Evolutionary conservation across 2,113 vertebrate species (phyloP).

Genomic region (Leptosomus discolor): DNA sequence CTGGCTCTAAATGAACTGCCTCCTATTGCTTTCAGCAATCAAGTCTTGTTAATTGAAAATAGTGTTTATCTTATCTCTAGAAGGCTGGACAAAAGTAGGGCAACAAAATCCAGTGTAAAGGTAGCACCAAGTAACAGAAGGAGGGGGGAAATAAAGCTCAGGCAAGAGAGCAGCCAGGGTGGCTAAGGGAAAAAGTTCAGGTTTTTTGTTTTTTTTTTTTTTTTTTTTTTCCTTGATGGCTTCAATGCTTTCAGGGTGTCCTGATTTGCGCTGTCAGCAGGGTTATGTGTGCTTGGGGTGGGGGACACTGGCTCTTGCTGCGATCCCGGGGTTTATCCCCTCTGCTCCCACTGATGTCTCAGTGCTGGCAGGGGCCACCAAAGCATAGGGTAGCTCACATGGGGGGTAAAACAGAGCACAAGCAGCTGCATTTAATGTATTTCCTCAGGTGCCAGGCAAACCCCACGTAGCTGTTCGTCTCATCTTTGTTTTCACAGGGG

Average conservation of each 20-base stretch:
- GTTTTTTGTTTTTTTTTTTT: background rate
- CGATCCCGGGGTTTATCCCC: accelerated
- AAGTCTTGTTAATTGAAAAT: conserved; percentile 73
- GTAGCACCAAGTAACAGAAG: background rate
- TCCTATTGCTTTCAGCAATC: conserved; percentile 69
- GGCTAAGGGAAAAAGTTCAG: background rate
- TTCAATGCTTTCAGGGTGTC: background rate
- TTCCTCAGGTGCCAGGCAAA: accelerated
- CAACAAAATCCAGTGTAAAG: conserved; percentile 11
- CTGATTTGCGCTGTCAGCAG: background rate
- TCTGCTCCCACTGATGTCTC: accelerated
- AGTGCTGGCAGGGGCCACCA: background rate
- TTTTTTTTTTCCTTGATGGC: accelerated
- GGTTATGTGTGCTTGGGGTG: background rate
- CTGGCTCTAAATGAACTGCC: conserved; percentile 63
- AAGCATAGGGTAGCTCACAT: background rate
- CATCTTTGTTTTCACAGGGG: background rate
- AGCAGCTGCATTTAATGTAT: background rate
- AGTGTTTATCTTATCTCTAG: conserved; percentile 63
- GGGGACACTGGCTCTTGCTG: background rate
- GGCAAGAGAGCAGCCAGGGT: background rate
- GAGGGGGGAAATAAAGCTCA: background rate
- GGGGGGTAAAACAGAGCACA: background rate
- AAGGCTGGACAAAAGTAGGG: conserved; percentile 66
- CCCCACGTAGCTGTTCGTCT: background rate